phyloP scores from a whole-genome alignment of 2,113 vertebrate genomes.

The Podarcis cretensis region DNA sequence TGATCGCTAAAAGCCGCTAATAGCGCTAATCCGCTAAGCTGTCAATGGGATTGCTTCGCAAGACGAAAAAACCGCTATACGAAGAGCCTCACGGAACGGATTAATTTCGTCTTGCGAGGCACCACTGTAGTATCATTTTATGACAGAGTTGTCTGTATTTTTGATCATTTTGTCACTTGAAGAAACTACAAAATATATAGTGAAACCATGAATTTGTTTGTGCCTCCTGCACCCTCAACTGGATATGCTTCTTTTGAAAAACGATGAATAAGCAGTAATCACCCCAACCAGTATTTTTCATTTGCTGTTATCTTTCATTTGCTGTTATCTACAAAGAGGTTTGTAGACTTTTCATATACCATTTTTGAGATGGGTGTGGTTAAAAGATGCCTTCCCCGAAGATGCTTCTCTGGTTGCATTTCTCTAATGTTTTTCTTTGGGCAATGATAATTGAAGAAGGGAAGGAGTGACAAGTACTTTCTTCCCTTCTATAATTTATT shows the following conservation, averaged over 20 bases:
- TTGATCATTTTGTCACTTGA: not conserved
- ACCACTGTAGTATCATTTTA: slow-evolving; percentile 27
- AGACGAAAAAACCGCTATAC: too few relatives aligned
- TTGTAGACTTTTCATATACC: not conserved
- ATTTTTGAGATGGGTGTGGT: not conserved
- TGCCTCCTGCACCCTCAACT: not conserved
- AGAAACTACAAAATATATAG: not conserved
- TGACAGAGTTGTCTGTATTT: not conserved
- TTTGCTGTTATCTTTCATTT: not conserved
- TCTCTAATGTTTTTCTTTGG: not conserved
- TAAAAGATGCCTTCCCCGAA: not conserved
- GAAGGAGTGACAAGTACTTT: not conserved
- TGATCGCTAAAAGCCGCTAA: too few relatives aligned
- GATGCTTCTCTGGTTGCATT: not conserved
- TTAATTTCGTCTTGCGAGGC: too few relatives aligned
- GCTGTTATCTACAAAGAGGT: not conserved
- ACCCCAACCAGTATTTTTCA: not conserved
- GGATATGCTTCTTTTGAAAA: not conserved
- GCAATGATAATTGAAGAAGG: not conserved
- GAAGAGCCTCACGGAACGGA: too few relatives aligned
- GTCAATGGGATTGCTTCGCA: too few relatives aligned
- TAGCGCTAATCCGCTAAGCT: too few relatives aligned
- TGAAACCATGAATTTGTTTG: not conserved
- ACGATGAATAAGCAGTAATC: not conserved
- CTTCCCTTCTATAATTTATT: not conserved